phyloP scores from a whole-genome alignment of 1,140 invertebrate species.

The Drosophila kepulauana region DNA sequence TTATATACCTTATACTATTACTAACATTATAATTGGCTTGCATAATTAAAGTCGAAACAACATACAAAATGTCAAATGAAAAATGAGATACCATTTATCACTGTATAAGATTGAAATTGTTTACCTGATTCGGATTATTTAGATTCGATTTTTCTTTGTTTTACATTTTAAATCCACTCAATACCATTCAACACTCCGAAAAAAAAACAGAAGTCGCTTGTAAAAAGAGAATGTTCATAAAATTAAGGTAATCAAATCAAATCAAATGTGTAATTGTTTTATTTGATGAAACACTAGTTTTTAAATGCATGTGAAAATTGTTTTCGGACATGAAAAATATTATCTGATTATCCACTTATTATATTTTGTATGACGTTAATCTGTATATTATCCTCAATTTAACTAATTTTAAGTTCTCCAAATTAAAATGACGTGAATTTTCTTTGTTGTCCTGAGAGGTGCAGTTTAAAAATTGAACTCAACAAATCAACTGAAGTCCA shows the following conservation, averaged over 20 bases:
- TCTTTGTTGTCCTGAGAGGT: conserved; percentile 26
- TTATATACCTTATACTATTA: conserved; percentile 77
- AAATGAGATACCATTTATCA: conserved; percentile 25
- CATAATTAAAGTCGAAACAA: conserved; percentile 51
- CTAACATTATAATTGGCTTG: conserved; percentile 61
- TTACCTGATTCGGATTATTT: conserved; percentile 61
- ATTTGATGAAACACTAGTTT: conserved; percentile 35
- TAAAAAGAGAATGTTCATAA: conserved; percentile 29
- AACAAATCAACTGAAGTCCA: conserved; percentile 40
- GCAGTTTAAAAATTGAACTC: not conserved
- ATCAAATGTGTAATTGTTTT: conserved; percentile 26
- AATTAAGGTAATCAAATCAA: conserved; percentile 24
- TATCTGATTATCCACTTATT: conserved; percentile 36
- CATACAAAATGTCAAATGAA: conserved; percentile 44
- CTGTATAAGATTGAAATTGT: conserved; percentile 48
- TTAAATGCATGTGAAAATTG: conserved; percentile 28
- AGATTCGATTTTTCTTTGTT: conserved; percentile 17
- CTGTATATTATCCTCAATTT: conserved; percentile 66
- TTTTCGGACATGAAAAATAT: conserved; percentile 26
- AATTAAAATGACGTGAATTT: conserved; percentile 9
- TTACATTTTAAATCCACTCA: conserved; percentile 34
- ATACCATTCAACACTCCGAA: conserved; percentile 24
- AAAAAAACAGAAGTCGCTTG: conserved; percentile 11
- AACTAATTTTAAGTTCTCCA: conserved; percentile 75
- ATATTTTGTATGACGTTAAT: conserved; percentile 53